Evolutionary conservation across 2,888 invertebrate genomes (phyloP).

Genomic region (Lepidonotus clava): DNA sequence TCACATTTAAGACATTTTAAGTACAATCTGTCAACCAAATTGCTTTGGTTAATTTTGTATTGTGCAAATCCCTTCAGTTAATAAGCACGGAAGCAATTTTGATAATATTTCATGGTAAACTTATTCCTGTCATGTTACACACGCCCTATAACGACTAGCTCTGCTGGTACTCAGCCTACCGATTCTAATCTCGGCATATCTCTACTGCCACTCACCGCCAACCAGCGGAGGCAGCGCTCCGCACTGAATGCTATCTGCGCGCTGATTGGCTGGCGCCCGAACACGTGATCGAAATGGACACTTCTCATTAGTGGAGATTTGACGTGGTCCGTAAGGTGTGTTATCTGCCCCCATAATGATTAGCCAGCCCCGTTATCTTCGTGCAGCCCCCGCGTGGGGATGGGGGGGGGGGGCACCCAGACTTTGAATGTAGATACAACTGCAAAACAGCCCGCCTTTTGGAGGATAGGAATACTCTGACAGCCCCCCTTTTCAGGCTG

Average conservation of each 20-base stretch:
- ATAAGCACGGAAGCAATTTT: too few species aligned
- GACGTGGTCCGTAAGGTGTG: neutral
- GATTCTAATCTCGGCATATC: neutral
- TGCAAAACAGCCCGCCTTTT: too few species aligned
- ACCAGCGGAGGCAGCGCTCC: neutral
- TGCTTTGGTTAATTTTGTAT: too few species aligned
- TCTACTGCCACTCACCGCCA: neutral
- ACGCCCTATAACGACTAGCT: too few species aligned
- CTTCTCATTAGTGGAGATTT: conserved; percentile 9
- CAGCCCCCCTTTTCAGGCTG: too few species aligned
- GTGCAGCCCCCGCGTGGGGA: neutral
- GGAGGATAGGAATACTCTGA: too few species aligned
- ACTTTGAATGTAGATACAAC: too few species aligned
- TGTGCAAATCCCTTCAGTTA: too few species aligned
- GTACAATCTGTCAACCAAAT: too few species aligned
- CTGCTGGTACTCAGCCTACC: neutral
- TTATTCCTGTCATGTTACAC: too few species aligned
- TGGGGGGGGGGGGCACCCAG: neutral
- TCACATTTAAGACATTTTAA: too few species aligned
- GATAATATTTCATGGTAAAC: too few species aligned
- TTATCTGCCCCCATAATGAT: neutral
- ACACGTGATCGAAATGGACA: conserved; percentile 13
- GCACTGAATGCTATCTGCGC: conserved; percentile 4
- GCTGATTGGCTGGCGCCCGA: neutral
- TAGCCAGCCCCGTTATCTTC: neutral